phyloP scores from a whole-genome alignment of 2,797 vertebrate species.

The Falco concolor region DNA sequence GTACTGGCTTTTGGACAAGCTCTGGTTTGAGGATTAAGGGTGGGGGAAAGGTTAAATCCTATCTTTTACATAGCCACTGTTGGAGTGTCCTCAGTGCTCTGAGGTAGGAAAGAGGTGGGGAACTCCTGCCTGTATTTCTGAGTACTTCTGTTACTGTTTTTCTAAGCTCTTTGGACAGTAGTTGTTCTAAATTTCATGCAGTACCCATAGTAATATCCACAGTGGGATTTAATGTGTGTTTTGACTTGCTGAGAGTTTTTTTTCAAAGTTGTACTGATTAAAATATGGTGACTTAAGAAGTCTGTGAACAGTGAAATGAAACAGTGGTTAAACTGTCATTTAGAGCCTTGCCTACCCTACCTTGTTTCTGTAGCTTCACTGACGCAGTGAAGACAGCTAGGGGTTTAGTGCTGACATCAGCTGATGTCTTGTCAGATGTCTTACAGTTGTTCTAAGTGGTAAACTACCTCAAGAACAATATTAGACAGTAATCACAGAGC shows the following conservation, averaged over 20 bases:
- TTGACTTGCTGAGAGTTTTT: not conserved
- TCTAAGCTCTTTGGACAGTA: not conserved
- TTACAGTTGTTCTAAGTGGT: not conserved
- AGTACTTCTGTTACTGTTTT: not conserved
- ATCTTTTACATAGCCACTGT: not conserved
- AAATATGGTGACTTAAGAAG: not conserved
- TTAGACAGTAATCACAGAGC: not conserved
- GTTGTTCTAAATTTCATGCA: not conserved
- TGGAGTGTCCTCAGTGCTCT: not conserved
- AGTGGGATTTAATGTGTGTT: not conserved
- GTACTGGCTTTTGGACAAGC: not conserved
- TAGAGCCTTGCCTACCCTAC: not conserved
- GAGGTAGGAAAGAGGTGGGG: not conserved
- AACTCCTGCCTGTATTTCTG: not conserved
- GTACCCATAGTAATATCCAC: not conserved
- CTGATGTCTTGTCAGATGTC: not conserved
- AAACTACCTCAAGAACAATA: not conserved
- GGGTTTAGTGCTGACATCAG: not conserved
- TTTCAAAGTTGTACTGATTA: not conserved
- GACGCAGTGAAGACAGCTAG: fast-evolving
- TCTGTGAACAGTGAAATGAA: not conserved
- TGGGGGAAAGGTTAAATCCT: not conserved
- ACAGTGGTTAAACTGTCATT: not conserved
- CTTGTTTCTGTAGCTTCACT: not conserved
- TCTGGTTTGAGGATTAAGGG: not conserved